Evolutionary conservation across 2,113 vertebrate species (phyloP).

Genomic region (Plecotus auritus): DNA sequence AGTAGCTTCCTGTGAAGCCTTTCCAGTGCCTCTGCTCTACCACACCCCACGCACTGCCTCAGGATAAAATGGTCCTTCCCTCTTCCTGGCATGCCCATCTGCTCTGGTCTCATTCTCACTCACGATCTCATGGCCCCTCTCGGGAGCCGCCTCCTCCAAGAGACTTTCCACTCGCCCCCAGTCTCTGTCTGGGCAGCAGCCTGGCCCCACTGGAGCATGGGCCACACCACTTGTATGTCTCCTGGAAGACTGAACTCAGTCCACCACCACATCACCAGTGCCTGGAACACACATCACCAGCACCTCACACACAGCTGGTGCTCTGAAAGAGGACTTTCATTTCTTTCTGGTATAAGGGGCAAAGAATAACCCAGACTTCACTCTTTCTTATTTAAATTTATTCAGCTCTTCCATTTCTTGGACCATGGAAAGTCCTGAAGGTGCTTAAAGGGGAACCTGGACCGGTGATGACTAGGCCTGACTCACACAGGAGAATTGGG

Average conservation of each 20-base stretch:
- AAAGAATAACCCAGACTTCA: neutral
- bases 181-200: neutral
- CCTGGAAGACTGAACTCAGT: neutral
- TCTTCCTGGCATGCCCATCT: rapidly evolving
- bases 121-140: rapidly evolving
- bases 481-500: neutral
- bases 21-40: rapidly evolving
- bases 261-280: too few relatives aligned
- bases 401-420: neutral
- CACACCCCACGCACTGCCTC: neutral
- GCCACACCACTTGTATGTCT: neutral
- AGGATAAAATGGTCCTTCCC: neutral
- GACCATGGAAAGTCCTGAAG: neutral
- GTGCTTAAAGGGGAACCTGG: neutral
- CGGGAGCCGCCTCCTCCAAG: rapidly evolving
- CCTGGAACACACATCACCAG: neutral
- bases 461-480: neutral
- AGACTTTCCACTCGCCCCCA: neutral
- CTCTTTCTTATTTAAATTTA: neutral
- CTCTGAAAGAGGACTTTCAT: neutral
- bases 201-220: neutral
- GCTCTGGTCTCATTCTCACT: neutral
- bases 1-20: neutral
- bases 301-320: neutral
- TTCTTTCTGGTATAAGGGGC: neutral